Evolutionary conservation across 2,888 invertebrate genomes (phyloP).

Genomic region (Drosophila falleni): DNA sequence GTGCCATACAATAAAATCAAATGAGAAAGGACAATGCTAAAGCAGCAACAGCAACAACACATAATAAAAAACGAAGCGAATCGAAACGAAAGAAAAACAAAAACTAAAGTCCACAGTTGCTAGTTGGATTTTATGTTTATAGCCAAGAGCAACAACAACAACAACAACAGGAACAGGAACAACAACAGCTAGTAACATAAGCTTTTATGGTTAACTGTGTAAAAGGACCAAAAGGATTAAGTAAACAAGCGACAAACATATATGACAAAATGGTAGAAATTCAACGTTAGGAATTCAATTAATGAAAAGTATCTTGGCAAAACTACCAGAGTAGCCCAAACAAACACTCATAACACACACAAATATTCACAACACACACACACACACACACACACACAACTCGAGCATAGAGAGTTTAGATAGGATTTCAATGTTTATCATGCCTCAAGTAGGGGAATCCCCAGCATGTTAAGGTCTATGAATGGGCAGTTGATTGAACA

Average conservation of each 20-base stretch:
- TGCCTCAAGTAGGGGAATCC: slow-evolving; percentile 8
- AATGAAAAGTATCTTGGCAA: slow-evolving; percentile 53
- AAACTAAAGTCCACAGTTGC: slow-evolving; percentile 47
- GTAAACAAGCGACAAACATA: slow-evolving; percentile 56
- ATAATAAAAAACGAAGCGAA: slow-evolving; percentile 44
- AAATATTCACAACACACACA: slow-evolving; percentile 2
- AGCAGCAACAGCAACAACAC: slow-evolving; percentile 24
- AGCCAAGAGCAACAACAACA: slow-evolving; percentile 14
- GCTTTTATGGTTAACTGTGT: slow-evolving; percentile 58
- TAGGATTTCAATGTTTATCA: slow-evolving; percentile 38
- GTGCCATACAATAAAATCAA: slow-evolving; percentile 72
- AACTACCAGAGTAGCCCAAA: slow-evolving; percentile 26
- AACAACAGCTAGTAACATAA: slow-evolving; percentile 43
- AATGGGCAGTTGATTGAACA: slow-evolving; percentile 26
- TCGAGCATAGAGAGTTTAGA: neutral
- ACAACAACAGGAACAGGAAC: slow-evolving; percentile 3
- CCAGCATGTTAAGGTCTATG: slow-evolving; percentile 4
- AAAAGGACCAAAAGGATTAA: slow-evolving; percentile 47
- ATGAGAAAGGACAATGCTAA: slow-evolving; percentile 53
- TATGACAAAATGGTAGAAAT: slow-evolving; percentile 7
- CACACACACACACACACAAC: slow-evolving; percentile 4
- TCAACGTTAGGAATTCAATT: slow-evolving; percentile 61
- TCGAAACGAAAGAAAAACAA: slow-evolving; percentile 31
- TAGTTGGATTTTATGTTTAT: slow-evolving; percentile 61
- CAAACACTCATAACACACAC: slow-evolving; percentile 25